A percentile compares a stretch with the other conserved stretches of the same genome.
These are phyloP conservation scores for Petrolisthes manimaculis DNA, from an alignment of 2,888 invertebrate species.

Conservation along the genomic window DNA sequence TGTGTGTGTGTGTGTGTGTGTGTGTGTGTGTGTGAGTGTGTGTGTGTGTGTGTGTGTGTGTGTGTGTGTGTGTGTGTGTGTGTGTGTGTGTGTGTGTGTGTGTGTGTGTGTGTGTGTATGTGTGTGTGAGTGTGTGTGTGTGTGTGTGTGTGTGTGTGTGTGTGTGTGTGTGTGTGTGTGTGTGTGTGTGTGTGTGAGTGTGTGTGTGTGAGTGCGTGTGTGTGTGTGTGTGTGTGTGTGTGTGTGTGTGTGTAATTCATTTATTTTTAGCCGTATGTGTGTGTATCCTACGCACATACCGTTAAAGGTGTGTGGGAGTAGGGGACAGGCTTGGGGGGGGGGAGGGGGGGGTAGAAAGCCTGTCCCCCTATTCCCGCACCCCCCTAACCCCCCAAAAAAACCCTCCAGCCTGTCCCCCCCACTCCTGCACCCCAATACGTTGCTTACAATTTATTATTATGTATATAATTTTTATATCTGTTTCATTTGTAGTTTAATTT, in stretches of 20 bases:
- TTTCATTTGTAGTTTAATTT: too few species aligned
- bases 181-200: neutral
- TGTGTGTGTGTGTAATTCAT: neutral
- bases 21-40: neutral
- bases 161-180: neutral
- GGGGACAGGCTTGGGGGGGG: too few species aligned
- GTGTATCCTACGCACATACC: neutral
- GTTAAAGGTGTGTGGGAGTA: too few species aligned
- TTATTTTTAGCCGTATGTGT: too few species aligned
- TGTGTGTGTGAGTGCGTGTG: neutral
- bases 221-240: too few species aligned
- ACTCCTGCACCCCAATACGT: too few species aligned
- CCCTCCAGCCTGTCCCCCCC: too few species aligned
- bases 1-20: neutral
- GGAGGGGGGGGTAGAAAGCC: too few species aligned
- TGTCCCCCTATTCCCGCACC: too few species aligned
- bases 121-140: neutral
- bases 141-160: slow-evolving; percentile 1
- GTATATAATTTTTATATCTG: too few species aligned
- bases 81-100: neutral
- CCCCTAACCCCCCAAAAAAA: too few species aligned
- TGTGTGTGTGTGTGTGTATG: slow-evolving; percentile 10
- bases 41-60: neutral
- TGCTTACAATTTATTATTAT: too few species aligned
- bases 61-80: neutral